These are phyloP conservation scores for Nysson spinosus DNA, from an alignment of 2,888 invertebrate species.

Conservation along the genomic window DNA sequence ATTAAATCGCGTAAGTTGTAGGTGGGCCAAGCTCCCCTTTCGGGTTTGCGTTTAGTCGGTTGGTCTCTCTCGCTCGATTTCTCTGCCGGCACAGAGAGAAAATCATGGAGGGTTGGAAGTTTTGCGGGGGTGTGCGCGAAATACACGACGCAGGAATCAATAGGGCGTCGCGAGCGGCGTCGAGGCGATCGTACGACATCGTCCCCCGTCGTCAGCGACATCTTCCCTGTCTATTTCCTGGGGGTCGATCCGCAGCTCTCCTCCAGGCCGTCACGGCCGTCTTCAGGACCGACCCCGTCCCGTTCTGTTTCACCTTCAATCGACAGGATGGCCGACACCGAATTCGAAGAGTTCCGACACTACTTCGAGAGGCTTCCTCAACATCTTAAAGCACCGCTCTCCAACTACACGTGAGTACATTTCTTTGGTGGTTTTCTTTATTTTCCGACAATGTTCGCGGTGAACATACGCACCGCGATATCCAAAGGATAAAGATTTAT, in stretches of 20 bases:
- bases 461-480: too few relatives aligned
- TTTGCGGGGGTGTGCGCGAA: slow-evolving; percentile 61
- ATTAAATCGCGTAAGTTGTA: background rate
- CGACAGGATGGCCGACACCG: slow-evolving; percentile 90
- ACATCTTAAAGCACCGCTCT: slow-evolving; percentile 87
- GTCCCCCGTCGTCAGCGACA: slow-evolving; percentile 50
- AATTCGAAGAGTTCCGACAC: slow-evolving; percentile 94
- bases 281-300: slow-evolving; percentile 42
- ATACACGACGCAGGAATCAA: slow-evolving; percentile 68
- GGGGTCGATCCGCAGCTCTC: slow-evolving; percentile 52
- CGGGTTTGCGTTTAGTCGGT: background rate
- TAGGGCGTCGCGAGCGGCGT: slow-evolving; percentile 59
- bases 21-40: background rate
- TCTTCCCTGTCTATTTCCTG: slow-evolving; percentile 40
- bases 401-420: slow-evolving; percentile 92
- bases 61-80: background rate
- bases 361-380: slow-evolving; percentile 90
- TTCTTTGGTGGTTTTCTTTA: too few relatives aligned
- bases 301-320: slow-evolving; percentile 5
- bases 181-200: slow-evolving; percentile 47
- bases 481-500: background rate
- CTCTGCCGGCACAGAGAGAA: slow-evolving; percentile 29
- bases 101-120: slow-evolving; percentile 24
- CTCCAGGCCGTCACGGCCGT: slow-evolving; percentile 53
- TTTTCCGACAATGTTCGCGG: too few relatives aligned